Conservation (phyloP, 2,888 invertebrate genomes). For the Caenorhabditis panamensis region DNA sequence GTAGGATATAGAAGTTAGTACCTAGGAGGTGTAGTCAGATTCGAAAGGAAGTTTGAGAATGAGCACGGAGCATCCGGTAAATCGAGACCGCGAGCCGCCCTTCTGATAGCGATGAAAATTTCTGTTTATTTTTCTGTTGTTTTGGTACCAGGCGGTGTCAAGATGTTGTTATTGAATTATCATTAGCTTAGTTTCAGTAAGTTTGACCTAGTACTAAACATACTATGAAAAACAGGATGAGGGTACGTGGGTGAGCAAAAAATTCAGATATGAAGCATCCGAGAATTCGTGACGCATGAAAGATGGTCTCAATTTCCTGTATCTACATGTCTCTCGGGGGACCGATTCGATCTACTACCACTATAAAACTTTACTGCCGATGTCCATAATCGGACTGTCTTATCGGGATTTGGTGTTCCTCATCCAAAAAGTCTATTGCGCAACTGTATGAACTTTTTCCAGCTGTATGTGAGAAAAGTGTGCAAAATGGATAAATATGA, state of each 20-base stretch:
- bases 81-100: constrained; percentile 8
- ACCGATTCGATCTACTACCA: constrained; percentile 22
- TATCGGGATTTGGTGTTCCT: constrained; percentile 41
- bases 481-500: not conserved
- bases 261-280: not conserved
- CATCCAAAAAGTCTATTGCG: constrained; percentile 29
- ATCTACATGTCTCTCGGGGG: constrained; percentile 23
- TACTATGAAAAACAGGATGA: constrained; percentile 32
- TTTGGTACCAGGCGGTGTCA: constrained; percentile 50
- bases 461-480: not conserved
- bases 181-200: constrained; percentile 28
- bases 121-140: constrained; percentile 41
- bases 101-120: constrained; percentile 29
- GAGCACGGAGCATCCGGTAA: constrained; percentile 38
- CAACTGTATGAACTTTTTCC: constrained; percentile 21
- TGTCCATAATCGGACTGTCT: constrained; percentile 28
- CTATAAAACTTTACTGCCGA: constrained; percentile 32
- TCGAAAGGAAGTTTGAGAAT: constrained; percentile 8
- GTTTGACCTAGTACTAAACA: constrained; percentile 49
- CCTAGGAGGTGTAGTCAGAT: not conserved
- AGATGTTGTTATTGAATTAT: constrained; percentile 38
- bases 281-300: constrained; percentile 5
- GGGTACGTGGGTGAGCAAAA: not conserved
- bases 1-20: not conserved
- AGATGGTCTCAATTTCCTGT: constrained; percentile 19